Conservation (phyloP, 2,113 vertebrate genomes). For the Paramormyrops kingsleyae region DNA sequence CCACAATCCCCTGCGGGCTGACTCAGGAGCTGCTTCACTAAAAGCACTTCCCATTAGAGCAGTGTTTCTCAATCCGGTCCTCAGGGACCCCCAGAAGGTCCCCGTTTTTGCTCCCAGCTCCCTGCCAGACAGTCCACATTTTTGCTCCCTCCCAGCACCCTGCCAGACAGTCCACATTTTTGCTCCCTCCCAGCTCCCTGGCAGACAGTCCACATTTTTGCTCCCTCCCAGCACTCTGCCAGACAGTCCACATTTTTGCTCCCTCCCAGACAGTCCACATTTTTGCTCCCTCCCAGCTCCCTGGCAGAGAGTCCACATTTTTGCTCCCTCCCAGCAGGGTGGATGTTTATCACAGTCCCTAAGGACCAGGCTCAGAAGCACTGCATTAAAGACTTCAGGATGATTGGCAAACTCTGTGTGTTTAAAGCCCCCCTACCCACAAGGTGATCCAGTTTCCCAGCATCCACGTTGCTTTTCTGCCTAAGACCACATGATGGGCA, state of each 20-base stretch:
- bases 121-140: too few relatives aligned
- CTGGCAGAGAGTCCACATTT: not conserved
- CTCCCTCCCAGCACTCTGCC: not conserved
- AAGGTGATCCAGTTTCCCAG: not conserved
- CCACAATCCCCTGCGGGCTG: constrained; percentile 20
- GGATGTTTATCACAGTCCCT: not conserved
- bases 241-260: too few relatives aligned
- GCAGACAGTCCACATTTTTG: too few relatives aligned
- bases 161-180: too few relatives aligned
- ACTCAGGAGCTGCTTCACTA: constrained; percentile 38
- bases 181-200: too few relatives aligned
- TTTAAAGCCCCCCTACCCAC: constrained; percentile 36
- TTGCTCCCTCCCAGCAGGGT: not conserved
- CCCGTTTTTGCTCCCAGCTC: not conserved
- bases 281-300: too few relatives aligned
- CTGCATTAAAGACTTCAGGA: constrained; percentile 45
- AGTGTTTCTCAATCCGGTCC: not conserved
- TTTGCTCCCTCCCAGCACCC: not conserved
- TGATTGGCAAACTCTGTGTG: constrained; percentile 36
- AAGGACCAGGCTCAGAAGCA: not conserved
- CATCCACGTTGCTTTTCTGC: not conserved
- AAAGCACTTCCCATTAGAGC: constrained; percentile 47
- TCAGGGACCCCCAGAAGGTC: not conserved
- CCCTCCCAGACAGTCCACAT: too few relatives aligned
- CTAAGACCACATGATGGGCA: not conserved